Conservation (phyloP, 2,113 vertebrate species). For the Microtus oregoni region DNA sequence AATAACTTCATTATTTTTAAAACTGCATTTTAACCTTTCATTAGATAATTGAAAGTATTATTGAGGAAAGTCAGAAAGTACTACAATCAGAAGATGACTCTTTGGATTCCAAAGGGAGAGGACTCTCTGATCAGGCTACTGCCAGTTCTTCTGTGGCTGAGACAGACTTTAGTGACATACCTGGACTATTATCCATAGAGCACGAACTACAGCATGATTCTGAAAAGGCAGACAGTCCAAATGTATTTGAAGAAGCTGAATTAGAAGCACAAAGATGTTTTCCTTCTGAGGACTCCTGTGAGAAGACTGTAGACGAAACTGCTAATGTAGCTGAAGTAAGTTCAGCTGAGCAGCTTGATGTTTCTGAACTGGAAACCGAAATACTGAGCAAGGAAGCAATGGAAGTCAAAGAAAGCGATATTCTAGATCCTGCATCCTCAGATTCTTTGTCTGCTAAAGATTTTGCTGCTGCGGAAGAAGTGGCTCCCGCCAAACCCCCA, state of each 20-base stretch:
- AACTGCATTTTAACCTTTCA: slow-evolving; percentile 72
- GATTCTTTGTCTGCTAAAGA: slow-evolving; percentile 86
- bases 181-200: slow-evolving; percentile 83
- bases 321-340: slow-evolving; percentile 70
- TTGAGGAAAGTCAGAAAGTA: slow-evolving; percentile 96
- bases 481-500: slow-evolving; percentile 92
- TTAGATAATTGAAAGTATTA: slow-evolving; percentile 98
- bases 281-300: slow-evolving; percentile 70
- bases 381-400: slow-evolving; percentile 74
- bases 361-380: slow-evolving; percentile 72
- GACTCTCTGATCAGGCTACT: slow-evolving; percentile 76
- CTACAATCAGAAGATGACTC: slow-evolving; percentile 87
- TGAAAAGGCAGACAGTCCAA: slow-evolving; percentile 70
- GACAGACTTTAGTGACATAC: slow-evolving; percentile 80
- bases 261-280: slow-evolving; percentile 72
- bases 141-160: slow-evolving; percentile 76
- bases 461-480: slow-evolving; percentile 82
- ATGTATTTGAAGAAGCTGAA: slow-evolving; percentile 71
- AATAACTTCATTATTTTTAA: slow-evolving; percentile 52
- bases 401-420: slow-evolving; percentile 85
- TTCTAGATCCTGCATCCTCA: slow-evolving; percentile 86
- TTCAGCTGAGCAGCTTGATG: slow-evolving; percentile 71
- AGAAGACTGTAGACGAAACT: slow-evolving; percentile 76
- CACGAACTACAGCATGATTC: slow-evolving; percentile 75
- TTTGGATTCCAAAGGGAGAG: slow-evolving; percentile 82